Evolutionary conservation across 1,140 invertebrate genomes (phyloP).

Genomic region (Drosophila rufa): DNA sequence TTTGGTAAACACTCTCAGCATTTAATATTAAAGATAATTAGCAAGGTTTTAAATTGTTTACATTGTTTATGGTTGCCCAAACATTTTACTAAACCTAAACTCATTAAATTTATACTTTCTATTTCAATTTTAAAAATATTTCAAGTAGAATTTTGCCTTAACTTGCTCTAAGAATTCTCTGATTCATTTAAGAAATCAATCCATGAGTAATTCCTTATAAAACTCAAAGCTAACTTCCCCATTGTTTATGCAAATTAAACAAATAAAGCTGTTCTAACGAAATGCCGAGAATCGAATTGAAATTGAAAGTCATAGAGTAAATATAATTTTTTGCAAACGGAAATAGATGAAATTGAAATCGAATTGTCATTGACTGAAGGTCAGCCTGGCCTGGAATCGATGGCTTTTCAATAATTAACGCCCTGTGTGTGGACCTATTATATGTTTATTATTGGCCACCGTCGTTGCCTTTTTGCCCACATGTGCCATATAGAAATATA

Average conservation of each 20-base stretch:
- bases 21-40: too few relatives aligned
- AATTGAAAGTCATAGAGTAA: background rate
- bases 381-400: slow-evolving; percentile 30
- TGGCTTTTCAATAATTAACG: slow-evolving; percentile 42
- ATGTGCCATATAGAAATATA: slow-evolving; percentile 79
- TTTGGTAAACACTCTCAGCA: too few relatives aligned
- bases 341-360: slow-evolving; percentile 12
- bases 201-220: background rate
- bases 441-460: slow-evolving; percentile 66
- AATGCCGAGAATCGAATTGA: background rate
- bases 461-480: slow-evolving; percentile 37
- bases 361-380: slow-evolving; percentile 46
- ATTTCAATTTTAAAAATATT: background rate
- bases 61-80: too few relatives aligned
- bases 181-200: background rate
- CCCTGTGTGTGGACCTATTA: slow-evolving; percentile 20
- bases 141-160: background rate
- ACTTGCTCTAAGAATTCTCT: too few relatives aligned
- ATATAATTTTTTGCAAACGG: background rate
- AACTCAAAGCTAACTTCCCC: background rate
- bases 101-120: too few relatives aligned
- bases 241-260: slow-evolving; percentile 12
- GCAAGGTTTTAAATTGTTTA: too few relatives aligned
- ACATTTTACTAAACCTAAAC: too few relatives aligned
- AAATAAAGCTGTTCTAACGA: slow-evolving; percentile 1